A percentile compares a stretch with the other conserved stretches of the same genome.
Evolutionary conservation across 2,888 invertebrate genomes (phyloP).

Genomic region (Hirtodrosophila trivittata): DNA sequence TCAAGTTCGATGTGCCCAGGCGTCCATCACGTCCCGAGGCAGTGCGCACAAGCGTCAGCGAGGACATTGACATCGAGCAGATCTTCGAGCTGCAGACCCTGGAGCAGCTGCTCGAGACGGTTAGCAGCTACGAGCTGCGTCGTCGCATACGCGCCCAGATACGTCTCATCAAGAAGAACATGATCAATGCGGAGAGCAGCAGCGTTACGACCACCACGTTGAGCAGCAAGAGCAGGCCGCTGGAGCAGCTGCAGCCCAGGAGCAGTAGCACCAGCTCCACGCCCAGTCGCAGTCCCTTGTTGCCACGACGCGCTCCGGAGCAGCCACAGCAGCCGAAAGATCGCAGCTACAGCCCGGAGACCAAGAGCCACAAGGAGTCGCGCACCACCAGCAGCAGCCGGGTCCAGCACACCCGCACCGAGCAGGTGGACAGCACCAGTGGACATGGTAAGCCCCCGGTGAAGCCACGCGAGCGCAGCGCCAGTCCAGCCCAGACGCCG

Average conservation of each 20-base stretch:
- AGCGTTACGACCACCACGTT: conserved; percentile 43
- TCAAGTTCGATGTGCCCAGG: conserved; percentile 88
- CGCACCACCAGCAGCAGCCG: conserved; percentile 27
- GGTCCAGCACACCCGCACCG: conserved; percentile 26
- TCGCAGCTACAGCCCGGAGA: conserved; percentile 53
- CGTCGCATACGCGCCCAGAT: conserved; percentile 91
- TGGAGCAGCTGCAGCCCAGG: conserved; percentile 32
- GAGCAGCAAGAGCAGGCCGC: conserved; percentile 29
- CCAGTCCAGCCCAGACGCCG: conserved; percentile 53
- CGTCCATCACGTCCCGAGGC: conserved; percentile 84
- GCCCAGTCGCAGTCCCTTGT: conserved; percentile 45
- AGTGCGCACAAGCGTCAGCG: conserved; percentile 83
- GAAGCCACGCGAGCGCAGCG: conserved; percentile 69
- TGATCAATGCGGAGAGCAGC: conserved; percentile 83
- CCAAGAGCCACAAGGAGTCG: conserved; percentile 37
- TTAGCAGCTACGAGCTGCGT: conserved; percentile 90
- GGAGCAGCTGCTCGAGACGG: conserved; percentile 90
- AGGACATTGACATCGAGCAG: conserved; percentile 86
- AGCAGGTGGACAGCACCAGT: conserved; percentile 50
- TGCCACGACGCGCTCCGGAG: conserved; percentile 24
- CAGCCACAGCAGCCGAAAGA: conserved; percentile 36
- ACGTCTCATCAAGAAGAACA: conserved; percentile 88
- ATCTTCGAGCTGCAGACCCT: conserved; percentile 89
- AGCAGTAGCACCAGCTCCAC: conserved; percentile 36
- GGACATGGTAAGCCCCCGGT: conserved; percentile 61